These are phyloP conservation scores for Neosalanx taihuensis DNA, from an alignment of 2,797 vertebrate genomes.

Conservation along the genomic window DNA sequence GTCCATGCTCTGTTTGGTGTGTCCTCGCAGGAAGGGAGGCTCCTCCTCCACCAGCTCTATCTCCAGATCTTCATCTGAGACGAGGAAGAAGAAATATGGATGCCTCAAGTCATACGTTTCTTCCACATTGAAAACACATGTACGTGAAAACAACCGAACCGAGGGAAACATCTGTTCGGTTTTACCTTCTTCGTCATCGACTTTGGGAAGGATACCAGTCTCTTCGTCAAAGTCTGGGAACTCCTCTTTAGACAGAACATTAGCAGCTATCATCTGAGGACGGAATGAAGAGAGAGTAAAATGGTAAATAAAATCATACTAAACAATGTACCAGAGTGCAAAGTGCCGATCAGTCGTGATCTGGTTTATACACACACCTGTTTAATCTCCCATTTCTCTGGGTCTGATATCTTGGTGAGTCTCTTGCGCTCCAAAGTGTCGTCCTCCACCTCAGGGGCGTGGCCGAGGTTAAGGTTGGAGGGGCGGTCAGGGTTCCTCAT, in stretches of 20 bases:
- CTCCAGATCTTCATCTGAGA: slow-evolving; percentile 93
- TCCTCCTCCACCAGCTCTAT: slow-evolving; percentile 98
- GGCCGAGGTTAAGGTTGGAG: slow-evolving; percentile 88
- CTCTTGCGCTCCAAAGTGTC: slow-evolving; percentile 93
- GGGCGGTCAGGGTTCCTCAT: slow-evolving; percentile 97
- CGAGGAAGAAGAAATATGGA: too few relatives aligned
- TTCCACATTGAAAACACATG: too few relatives aligned
- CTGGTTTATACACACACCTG: slow-evolving; percentile 74
- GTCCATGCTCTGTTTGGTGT: slow-evolving; percentile 98
- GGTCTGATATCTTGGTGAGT: slow-evolving; percentile 96
- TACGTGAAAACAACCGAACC: too few relatives aligned
- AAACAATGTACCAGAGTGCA: background rate
- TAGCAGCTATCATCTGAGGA: slow-evolving; percentile 95
- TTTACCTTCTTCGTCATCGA: slow-evolving; percentile 96
- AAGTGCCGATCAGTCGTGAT: too few relatives aligned
- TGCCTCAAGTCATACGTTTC: too few relatives aligned
- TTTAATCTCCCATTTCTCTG: slow-evolving; percentile 98
- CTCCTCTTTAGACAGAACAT: slow-evolving; percentile 96
- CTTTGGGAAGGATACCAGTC: slow-evolving; percentile 96
- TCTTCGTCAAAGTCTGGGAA: slow-evolving; percentile 99
- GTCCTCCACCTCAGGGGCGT: slow-evolving; percentile 87
- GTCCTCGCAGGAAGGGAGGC: slow-evolving; percentile 93
- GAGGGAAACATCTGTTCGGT: too few relatives aligned
- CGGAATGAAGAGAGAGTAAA: background rate
- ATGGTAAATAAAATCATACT: background rate